phyloP scores from a whole-genome alignment of 2,113 vertebrate species.

The Zapus hudsonius region DNA sequence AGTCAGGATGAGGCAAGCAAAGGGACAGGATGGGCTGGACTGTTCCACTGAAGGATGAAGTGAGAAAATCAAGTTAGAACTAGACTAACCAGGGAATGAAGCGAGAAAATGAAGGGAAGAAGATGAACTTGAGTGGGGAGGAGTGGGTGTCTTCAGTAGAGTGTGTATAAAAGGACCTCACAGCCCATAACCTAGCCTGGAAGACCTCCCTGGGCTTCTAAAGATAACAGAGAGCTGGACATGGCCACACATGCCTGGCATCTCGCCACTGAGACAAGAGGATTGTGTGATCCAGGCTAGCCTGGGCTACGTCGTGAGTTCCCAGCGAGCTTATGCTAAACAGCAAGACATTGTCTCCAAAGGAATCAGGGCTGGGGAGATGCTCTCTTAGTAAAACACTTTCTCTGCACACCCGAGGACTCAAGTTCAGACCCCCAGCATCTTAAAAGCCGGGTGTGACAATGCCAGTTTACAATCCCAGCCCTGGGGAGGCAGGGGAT shows the following conservation, averaged over 20 bases:
- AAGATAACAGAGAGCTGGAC: background rate
- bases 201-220: background rate
- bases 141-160: rapidly evolving
- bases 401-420: no score
- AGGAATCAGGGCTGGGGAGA: background rate
- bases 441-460: no score
- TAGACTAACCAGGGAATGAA: background rate
- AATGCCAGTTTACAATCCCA: no score
- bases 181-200: background rate
- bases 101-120: background rate
- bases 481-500: no score
- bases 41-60: background rate
- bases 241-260: no score
- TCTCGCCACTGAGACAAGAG: background rate
- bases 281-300: no score
- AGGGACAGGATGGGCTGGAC: no score
- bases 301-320: background rate
- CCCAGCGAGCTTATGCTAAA: background rate
- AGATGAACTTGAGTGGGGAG: background rate
- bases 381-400: no score
- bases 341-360: background rate
- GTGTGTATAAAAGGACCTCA: no score
- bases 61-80: background rate
- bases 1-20: background rate
- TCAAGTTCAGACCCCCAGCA: no score